Evolutionary conservation across 2,113 vertebrate genomes (phyloP), one percentile per base, ranked within the genome.

Genomic region (Mionectes macconnelli): DNA sequence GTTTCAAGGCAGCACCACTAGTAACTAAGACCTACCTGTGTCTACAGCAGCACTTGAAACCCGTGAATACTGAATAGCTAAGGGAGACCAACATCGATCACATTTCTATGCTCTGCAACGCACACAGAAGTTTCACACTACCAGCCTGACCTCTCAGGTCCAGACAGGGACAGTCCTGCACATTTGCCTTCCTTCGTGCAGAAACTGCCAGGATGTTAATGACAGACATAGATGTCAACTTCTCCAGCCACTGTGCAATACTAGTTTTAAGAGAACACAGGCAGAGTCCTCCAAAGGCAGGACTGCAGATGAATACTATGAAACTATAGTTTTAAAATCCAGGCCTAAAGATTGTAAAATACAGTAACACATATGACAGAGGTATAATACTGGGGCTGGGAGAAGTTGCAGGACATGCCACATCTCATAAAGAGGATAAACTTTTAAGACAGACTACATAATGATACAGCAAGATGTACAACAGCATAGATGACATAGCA

Each of bases 151-250:
- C 12, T 17, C 15, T 59, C 47, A 27, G 39, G 42, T 56, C 67
- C 20, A 53, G 45, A 59, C 42, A 45, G 16, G 5, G 14, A 31
- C 44, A 72, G 12, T 22, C 30, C 52, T 33, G 19, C 25, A 74
- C 21, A 30, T 12, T 6, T 21, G 45, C 52, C 37, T 50, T 67
- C 21, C 17, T 27, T 42, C 0, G 0, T 3, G 31, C 50, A 50
- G 14, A 7, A 66, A n/a, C 49, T 2, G 4, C n/a, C 49, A 80
- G 45, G 5, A 12, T 7, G 13, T 31, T 60, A 22, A 40, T 28
- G 30, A 44, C 4, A 12, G 14, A n/a, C 56, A 90, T 6, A 56
- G 69, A 47, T 22, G 14, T 8, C 23, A 90, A 37, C 31, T 53
- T 53, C 53, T 60, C 37, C 3, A 84, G 23, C 25, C 28, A 30